Conservation (phyloP, 2,797 vertebrate genomes). For the Myotis planiceps region DNA sequence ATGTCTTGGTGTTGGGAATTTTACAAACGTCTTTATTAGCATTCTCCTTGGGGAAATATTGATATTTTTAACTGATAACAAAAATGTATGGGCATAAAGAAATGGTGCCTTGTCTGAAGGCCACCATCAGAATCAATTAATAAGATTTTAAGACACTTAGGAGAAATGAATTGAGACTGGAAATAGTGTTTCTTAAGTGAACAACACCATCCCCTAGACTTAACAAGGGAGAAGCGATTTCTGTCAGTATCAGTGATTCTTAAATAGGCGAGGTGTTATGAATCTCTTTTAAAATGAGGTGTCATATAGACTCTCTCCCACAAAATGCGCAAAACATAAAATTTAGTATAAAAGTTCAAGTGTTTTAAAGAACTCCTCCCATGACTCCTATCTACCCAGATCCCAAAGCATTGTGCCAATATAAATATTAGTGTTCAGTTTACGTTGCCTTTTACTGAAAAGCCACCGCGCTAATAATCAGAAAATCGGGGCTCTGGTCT, state of each 20-base stretch:
- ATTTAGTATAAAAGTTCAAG: neutral
- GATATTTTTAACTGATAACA: constrained; percentile 53
- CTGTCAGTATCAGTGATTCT: neutral
- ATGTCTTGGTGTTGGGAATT: neutral
- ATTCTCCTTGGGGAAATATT: constrained; percentile 54
- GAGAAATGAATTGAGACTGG: neutral
- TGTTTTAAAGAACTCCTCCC: neutral
- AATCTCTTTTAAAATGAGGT: neutral
- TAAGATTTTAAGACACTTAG: constrained; percentile 25
- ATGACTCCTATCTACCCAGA: neutral
- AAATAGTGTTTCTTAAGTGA: constrained; percentile 23
- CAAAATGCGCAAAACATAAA: constrained; percentile 13
- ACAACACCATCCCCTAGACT: neutral
- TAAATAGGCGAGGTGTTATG: neutral
- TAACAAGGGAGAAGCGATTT: constrained; percentile 14
- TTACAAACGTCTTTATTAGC: constrained; percentile 44
- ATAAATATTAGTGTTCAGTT: neutral
- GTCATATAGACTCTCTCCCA: neutral
- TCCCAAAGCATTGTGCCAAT: neutral
- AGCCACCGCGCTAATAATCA: neutral
- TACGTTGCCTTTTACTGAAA: neutral
- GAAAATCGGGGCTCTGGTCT: neutral
- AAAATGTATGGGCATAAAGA: constrained; percentile 37
- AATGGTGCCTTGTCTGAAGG: constrained; percentile 22
- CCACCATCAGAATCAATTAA: neutral